Base-by-base conservation (phyloP, 2,113 vertebrate genomes). In the Tetraodon nigroviridis region DNA sequence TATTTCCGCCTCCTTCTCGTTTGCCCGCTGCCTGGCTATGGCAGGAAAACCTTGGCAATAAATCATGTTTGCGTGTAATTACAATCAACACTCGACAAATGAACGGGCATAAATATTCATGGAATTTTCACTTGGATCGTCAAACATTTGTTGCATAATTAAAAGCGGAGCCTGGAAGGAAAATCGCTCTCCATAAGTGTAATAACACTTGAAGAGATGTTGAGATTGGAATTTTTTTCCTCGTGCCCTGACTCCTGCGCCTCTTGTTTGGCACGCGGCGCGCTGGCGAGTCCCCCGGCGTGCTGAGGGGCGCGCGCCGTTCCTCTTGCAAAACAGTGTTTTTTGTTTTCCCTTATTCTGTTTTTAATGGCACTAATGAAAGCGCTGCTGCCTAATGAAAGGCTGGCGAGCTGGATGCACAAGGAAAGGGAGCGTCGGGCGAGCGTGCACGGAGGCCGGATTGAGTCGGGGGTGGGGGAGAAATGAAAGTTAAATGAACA, bases 31-130 rank as follows among this genome's bases (percentile, higher is more conserved):
- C 76, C 76, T 88, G 78, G 72, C 80, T 80, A 85, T 85, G 80
- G 63, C 73, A 71, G 71, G 32, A 12, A 76, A 82, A 83, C 89
- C 76, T 86, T 87, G 82, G 84, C 82, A 86, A 88, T 88, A 89
- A 90, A 89, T 90, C 78, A 81, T 86, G 83, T 87, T 84, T 89
- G 78, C 85, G 81, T 90, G 82, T 88, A 90, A 89, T 91, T 90
- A 89, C 84, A 88, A 91, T 89, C 85, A 89, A 89, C 82, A 89
- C 83, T 85, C 79, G 75, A 87, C 86, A 87, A 89, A 90, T 86
- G 70, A 87, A 88, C 80, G 74, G 72, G 82, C 83, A 90, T 90
- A 86, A 89, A 89, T 90, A 90, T 91, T 90, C 81, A 88, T 87
- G 73, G 55, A 79, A 83, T 87, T 78, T 87, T 89, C 79, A 86